phyloP scores from a whole-genome alignment of 2,888 invertebrate genomes.

The Lasioglossum pauxillum region DNA sequence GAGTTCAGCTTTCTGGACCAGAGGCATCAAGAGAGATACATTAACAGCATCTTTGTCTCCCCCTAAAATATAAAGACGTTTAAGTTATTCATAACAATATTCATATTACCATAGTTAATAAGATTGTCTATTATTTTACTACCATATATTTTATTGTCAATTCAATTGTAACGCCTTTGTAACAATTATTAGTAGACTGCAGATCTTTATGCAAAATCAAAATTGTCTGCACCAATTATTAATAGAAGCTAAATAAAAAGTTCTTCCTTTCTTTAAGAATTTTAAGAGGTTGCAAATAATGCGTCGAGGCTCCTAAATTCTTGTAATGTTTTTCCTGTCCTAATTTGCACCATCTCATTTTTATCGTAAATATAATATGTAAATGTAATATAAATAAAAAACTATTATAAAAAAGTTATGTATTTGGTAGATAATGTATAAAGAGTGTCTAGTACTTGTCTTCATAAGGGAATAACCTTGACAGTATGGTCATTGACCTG shows the following conservation, averaged over 20 bases:
- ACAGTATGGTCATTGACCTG: constrained; percentile 71
- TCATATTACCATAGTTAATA: background rate
- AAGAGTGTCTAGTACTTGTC: constrained; percentile 15
- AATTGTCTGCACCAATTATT: background rate
- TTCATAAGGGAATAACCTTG: constrained; percentile 64
- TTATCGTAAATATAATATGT: background rate
- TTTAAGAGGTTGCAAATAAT: background rate
- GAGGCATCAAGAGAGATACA: constrained; percentile 89
- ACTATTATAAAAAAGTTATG: background rate
- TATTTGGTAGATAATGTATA: constrained; percentile 18
- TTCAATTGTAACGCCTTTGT: background rate
- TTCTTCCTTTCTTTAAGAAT: background rate
- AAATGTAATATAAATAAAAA: background rate
- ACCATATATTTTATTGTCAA: background rate
- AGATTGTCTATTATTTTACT: background rate
- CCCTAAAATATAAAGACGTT: constrained; percentile 83
- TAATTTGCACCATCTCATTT: background rate
- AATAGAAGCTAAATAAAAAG: background rate
- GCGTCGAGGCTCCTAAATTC: background rate
- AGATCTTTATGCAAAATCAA: background rate
- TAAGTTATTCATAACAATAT: constrained; percentile 18
- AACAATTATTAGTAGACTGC: background rate
- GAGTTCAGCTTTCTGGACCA: constrained; percentile 92
- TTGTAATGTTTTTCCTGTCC: background rate
- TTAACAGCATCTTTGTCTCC: constrained; percentile 90